phyloP scores from a whole-genome alignment of 2,888 invertebrate species.

The Campoplex nolae region DNA sequence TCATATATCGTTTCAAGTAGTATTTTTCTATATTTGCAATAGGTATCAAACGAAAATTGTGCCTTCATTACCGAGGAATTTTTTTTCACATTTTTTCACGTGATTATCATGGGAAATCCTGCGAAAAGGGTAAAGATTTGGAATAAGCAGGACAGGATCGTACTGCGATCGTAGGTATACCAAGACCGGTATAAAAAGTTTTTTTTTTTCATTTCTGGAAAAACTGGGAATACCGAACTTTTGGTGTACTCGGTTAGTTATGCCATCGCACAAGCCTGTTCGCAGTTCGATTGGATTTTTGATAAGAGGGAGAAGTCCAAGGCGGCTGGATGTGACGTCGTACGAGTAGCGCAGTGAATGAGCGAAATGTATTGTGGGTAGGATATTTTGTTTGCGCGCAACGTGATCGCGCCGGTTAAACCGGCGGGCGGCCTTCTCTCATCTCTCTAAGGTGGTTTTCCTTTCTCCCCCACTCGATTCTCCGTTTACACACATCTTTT shows the following conservation, averaged over 20 bases:
- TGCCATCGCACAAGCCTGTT: conserved; percentile 1
- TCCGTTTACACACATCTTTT: conserved; percentile 29
- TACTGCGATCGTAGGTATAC: not conserved
- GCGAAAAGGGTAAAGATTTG: not conserved
- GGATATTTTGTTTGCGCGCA: conserved; percentile 31
- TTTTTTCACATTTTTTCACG: no score
- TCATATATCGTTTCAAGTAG: not conserved
- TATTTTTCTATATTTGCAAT: not conserved
- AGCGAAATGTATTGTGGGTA: conserved; percentile 53
- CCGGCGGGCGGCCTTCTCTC: not conserved
- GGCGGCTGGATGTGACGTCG: conserved; percentile 7
- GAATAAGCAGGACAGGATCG: not conserved
- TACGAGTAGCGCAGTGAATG: not conserved
- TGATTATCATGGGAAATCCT: not conserved
- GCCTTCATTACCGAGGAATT: not conserved
- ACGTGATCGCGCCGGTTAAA: conserved; percentile 42
- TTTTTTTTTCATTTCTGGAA: not conserved
- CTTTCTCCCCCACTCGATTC: not conserved
- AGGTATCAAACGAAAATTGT: not conserved
- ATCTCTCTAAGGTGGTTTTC: conserved; percentile 20
- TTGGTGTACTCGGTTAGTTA: conserved; percentile 31
- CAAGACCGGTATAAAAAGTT: not conserved
- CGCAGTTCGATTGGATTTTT: conserved; percentile 33
- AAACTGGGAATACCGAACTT: conserved; percentile 8
- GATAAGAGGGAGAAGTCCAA: not conserved